These are phyloP conservation scores for Araneus ventricosus DNA, from an alignment of 1,140 invertebrate species.

Conservation along the genomic window DNA sequence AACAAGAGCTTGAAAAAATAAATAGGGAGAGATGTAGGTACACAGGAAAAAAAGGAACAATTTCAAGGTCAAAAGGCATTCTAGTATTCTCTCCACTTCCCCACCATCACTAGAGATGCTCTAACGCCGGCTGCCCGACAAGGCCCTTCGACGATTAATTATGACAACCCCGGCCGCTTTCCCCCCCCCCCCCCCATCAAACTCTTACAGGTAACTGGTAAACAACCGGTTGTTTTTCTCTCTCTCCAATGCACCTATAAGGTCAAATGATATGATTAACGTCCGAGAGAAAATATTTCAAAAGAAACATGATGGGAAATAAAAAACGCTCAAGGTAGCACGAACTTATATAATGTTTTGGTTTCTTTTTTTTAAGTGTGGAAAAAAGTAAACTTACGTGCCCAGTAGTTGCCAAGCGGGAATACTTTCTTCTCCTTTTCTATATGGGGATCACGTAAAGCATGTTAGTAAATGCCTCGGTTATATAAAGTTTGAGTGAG, in stretches of 20 bases:
- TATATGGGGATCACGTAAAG: neutral
- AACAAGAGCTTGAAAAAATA: neutral
- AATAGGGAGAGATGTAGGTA: neutral
- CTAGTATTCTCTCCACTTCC: neutral
- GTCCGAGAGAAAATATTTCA: neutral
- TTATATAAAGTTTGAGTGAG: neutral
- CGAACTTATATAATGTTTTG: conserved; percentile 6
- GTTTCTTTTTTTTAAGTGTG: neutral
- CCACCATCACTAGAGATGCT: neutral
- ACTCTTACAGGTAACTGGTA: neutral
- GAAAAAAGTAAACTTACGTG: neutral
- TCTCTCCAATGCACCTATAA: neutral
- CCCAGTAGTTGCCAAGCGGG: neutral
- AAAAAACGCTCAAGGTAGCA: neutral
- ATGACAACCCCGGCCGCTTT: neutral
- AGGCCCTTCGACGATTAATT: neutral
- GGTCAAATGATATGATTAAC: conserved; percentile 1
- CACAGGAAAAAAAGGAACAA: neutral
- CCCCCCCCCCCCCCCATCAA: neutral
- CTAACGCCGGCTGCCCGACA: neutral
- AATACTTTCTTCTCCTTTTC: neutral
- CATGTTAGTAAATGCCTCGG: neutral
- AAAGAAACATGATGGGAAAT: neutral
- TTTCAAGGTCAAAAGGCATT: neutral
- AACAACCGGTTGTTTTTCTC: neutral